Evolutionary conservation across 2,113 vertebrate species (phyloP).

Genomic region (Toxostoma redivivum): DNA sequence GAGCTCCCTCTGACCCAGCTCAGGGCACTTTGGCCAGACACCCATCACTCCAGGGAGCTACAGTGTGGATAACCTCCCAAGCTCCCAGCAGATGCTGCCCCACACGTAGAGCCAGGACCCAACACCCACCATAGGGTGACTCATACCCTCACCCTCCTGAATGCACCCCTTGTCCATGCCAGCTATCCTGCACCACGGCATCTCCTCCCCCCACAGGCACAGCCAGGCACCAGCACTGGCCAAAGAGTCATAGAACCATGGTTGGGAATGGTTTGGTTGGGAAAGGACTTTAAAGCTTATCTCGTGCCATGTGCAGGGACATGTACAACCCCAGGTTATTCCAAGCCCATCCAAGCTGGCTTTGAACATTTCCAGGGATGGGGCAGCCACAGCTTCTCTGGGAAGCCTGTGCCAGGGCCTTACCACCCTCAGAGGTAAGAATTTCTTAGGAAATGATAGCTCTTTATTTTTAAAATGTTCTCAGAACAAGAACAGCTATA

Average conservation of each 20-base stretch:
- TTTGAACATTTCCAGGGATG: neutral
- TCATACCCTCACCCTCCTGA: neutral
- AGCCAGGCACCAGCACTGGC: neutral
- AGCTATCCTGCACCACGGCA: neutral
- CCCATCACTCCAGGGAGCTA: neutral
- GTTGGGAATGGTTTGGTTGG: neutral
- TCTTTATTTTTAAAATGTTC: neutral
- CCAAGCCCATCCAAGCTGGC: neutral
- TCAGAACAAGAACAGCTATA: neutral
- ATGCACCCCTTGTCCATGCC: neutral
- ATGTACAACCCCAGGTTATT: neutral
- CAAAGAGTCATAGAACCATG: neutral
- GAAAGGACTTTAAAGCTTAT: neutral
- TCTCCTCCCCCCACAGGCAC: neutral
- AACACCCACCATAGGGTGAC: neutral
- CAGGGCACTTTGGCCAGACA: neutral
- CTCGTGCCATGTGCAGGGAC: neutral
- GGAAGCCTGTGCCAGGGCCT: neutral
- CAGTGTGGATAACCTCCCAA: neutral
- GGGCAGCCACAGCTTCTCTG: neutral
- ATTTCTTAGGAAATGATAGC: neutral
- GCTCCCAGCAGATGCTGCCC: neutral
- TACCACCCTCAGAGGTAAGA: neutral
- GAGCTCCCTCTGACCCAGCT: accelerated
- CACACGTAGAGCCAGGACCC: neutral